A percentile compares a stretch with the other conserved stretches of the same genome.
These are phyloP conservation scores for Mionectes macconnelli DNA, from an alignment of 2,113 vertebrate species.

Conservation along the genomic window DNA sequence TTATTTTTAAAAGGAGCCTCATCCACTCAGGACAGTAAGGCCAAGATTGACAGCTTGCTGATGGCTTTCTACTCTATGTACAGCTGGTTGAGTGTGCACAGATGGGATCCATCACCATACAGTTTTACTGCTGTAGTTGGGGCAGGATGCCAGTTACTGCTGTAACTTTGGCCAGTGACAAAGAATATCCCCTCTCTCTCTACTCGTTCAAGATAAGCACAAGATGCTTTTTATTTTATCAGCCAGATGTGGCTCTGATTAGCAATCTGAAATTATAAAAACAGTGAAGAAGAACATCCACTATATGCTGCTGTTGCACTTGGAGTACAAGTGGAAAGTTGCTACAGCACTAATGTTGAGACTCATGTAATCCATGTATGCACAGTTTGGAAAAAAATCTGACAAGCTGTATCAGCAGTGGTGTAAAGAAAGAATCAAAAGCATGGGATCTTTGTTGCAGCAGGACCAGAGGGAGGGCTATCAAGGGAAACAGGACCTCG, in stretches of 20 bases:
- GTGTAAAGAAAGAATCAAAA: background rate
- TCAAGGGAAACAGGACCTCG: background rate
- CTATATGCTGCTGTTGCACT: accelerated
- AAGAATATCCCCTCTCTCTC: background rate
- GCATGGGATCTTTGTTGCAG: background rate
- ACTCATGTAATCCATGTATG: background rate
- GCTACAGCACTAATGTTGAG: background rate
- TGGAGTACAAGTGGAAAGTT: background rate
- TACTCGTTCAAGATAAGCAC: background rate
- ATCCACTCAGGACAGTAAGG: background rate
- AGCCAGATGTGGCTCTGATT: background rate
- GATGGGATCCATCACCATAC: background rate
- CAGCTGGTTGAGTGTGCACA: accelerated
- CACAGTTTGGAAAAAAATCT: background rate
- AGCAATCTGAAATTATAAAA: background rate
- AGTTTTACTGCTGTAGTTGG: background rate
- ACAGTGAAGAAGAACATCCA: background rate
- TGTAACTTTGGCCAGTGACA: background rate
- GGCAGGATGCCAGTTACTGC: background rate
- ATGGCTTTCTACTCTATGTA: background rate
- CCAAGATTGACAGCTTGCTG: background rate
- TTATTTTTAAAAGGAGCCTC: background rate
- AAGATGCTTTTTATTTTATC: background rate
- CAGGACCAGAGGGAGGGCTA: accelerated
- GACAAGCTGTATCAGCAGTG: background rate